Evolutionary conservation across 2,113 vertebrate genomes (phyloP).

Genomic region (Camelus dromedarius): DNA sequence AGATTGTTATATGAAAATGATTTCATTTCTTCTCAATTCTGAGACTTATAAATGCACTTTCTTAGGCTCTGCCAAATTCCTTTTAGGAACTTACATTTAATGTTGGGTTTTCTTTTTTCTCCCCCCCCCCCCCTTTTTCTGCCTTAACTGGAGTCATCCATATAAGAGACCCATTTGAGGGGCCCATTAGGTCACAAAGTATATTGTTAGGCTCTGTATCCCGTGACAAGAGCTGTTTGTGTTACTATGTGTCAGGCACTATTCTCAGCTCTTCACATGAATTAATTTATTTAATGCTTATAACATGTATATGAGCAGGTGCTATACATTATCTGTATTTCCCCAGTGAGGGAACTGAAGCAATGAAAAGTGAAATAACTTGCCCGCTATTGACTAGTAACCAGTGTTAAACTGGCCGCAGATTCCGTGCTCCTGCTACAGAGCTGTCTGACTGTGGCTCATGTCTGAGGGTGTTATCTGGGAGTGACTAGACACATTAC

Average conservation of each 20-base stretch:
- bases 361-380: background rate
- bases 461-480: background rate
- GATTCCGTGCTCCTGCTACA: background rate
- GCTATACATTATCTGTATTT: background rate
- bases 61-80: background rate
- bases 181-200: background rate
- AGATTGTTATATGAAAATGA: background rate
- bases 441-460: background rate
- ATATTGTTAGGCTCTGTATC: background rate
- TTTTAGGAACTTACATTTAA: background rate
- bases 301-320: background rate
- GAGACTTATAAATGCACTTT: background rate
- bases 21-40: background rate
- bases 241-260: background rate
- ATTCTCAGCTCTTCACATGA: rapidly evolving
- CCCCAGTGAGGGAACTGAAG: no score
- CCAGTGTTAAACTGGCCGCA: no score
- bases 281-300: background rate
- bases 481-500: background rate
- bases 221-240: background rate
- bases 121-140: no score
- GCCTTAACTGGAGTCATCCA: background rate
- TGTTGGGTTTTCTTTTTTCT: background rate
- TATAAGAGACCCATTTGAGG: background rate
- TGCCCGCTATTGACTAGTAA: background rate